phyloP scores from a whole-genome alignment of 2,888 invertebrate genomes.

The Suillia variegata region DNA sequence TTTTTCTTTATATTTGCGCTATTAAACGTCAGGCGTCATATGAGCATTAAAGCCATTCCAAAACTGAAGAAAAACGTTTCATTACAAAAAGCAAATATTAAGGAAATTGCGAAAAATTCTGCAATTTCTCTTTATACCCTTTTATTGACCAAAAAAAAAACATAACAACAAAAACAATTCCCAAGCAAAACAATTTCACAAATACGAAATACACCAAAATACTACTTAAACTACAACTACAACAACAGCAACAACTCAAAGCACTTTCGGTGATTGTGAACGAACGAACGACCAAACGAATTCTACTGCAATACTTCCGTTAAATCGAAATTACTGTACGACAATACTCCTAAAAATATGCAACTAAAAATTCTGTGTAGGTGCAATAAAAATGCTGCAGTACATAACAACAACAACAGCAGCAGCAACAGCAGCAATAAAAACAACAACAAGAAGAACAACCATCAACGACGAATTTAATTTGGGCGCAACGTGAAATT shows the following conservation, averaged over 20 bases:
- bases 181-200: too few relatives aligned
- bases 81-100: background rate
- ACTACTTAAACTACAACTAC: background rate
- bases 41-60: background rate
- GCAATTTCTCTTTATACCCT: background rate
- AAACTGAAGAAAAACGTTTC: background rate
- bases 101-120: background rate
- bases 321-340: background rate
- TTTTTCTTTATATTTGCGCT: too few relatives aligned
- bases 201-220: background rate
- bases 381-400: background rate
- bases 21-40: slow-evolving; percentile 3
- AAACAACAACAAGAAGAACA: too few relatives aligned
- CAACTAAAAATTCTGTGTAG: background rate
- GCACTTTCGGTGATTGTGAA: background rate
- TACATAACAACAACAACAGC: too few relatives aligned
- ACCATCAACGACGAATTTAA: slow-evolving; percentile 22
- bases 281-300: too few relatives aligned
- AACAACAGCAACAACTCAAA: too few relatives aligned
- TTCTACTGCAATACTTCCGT: too few relatives aligned
- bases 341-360: slow-evolving; percentile 4
- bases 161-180: too few relatives aligned
- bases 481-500: too few relatives aligned
- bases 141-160: background rate
- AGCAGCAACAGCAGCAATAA: too few relatives aligned